phyloP scores from a whole-genome alignment of 2,113 vertebrate genomes.

The Microtus richardsoni region DNA sequence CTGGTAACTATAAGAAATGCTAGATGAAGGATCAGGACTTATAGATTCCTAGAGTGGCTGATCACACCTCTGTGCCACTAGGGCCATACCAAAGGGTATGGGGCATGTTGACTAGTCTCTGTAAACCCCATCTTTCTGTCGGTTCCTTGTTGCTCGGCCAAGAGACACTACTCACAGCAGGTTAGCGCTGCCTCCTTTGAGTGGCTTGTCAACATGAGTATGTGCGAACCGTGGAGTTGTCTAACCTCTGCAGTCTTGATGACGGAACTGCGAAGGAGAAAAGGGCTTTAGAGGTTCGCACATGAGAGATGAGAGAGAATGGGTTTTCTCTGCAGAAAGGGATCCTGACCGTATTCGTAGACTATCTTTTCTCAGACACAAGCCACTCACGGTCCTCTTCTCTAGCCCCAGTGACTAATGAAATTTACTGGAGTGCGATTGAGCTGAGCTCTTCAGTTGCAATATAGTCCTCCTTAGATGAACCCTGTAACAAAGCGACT shows the following conservation, averaged over 20 bases:
- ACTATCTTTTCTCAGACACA: slow-evolving; percentile 7
- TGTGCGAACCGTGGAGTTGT: slow-evolving; percentile 99
- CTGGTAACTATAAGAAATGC: not conserved
- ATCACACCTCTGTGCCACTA: slow-evolving; percentile 13
- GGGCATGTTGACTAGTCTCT: slow-evolving; percentile 33
- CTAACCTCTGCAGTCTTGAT: slow-evolving; percentile 97
- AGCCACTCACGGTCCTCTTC: slow-evolving; percentile 49
- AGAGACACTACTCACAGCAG: slow-evolving; percentile 91
- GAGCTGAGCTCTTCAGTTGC: not conserved
- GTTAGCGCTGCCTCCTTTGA: slow-evolving; percentile 90
- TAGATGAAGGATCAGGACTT: not conserved
- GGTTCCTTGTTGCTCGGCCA: slow-evolving; percentile 67
- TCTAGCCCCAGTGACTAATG: slow-evolving; percentile 38
- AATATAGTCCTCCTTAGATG: not conserved
- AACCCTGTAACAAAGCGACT: not conserved
- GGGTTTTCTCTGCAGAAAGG: slow-evolving; percentile 2
- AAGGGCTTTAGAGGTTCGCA: slow-evolving; percentile 79
- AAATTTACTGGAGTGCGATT: not conserved
- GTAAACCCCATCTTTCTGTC: not conserved
- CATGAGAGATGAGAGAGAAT: slow-evolving; percentile 59
- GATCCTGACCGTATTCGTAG: slow-evolving; percentile 39
- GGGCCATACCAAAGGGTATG: not conserved
- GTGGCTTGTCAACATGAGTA: slow-evolving; percentile 98
- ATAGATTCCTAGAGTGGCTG: not conserved
- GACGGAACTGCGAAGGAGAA: slow-evolving; percentile 92